Conservation (phyloP, 1,140 invertebrate species). For the Drosophila ercepeae region DNA sequence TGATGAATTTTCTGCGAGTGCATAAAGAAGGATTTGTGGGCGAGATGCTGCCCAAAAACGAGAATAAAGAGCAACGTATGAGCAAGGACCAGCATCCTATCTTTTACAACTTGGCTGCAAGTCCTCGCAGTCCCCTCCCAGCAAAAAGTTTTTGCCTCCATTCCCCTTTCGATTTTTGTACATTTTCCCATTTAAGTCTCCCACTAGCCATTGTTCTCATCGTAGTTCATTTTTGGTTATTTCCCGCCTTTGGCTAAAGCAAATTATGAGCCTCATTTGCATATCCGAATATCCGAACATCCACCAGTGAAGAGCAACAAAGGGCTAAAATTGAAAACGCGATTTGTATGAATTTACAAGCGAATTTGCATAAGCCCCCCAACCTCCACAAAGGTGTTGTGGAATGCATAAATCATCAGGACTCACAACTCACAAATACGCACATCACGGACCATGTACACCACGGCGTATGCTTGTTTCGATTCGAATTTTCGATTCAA, state of each 20-base stretch:
- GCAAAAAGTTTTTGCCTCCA: conserved; percentile 33
- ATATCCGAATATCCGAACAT: conserved; percentile 43
- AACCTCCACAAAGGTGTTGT: conserved; percentile 42
- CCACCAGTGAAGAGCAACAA: conserved; percentile 37
- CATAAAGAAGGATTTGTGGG: background rate
- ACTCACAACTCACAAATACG: conserved; percentile 8
- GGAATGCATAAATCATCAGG: conserved; percentile 69
- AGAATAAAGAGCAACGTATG: background rate
- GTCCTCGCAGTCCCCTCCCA: conserved; percentile 29
- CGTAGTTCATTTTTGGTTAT: conserved; percentile 68
- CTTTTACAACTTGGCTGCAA: conserved; percentile 24
- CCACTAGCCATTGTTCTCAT: conserved; percentile 4
- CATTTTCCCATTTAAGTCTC: background rate
- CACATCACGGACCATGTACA: conserved; percentile 14
- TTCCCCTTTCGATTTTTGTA: background rate
- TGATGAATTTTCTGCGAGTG: background rate
- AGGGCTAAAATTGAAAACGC: conserved; percentile 62
- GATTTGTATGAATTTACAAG: conserved; percentile 59
- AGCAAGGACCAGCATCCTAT: conserved; percentile 11
- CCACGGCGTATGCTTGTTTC: conserved; percentile 30
- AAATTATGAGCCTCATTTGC: conserved; percentile 69
- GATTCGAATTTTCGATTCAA: conserved; percentile 32
- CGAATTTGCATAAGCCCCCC: conserved; percentile 25
- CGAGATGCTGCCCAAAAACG: background rate
- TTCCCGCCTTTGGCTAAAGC: conserved; percentile 50